Evolutionary conservation across 35 echinoderm and acorn worm genomes (phyloP).

Genomic region (Holothuria glaberrima): DNA sequence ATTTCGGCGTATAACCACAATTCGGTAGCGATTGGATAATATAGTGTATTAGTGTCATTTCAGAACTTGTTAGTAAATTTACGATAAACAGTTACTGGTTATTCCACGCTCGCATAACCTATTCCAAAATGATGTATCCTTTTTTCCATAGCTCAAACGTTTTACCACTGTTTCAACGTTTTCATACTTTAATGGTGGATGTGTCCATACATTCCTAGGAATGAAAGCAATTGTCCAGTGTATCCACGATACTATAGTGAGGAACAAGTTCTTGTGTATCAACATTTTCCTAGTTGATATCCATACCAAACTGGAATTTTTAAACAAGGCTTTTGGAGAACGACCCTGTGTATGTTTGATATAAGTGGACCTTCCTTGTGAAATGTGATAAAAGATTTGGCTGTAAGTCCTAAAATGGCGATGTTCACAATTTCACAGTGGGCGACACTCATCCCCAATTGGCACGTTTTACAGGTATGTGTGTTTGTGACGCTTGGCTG

Average conservation of each 20-base stretch:
- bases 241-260: background rate
- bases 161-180: background rate
- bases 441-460: background rate
- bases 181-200: constrained; percentile 5
- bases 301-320: background rate
- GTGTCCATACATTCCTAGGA: background rate
- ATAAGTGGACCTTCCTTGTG: background rate
- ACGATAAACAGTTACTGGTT: background rate
- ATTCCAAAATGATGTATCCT: background rate
- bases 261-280: background rate
- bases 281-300: background rate
- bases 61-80: no score
- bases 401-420: background rate
- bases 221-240: background rate
- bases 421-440: background rate
- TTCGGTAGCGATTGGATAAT: no score
- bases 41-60: no score
- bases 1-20: no score
- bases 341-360: background rate
- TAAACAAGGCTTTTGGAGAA: background rate
- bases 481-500: no score
- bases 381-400: background rate
- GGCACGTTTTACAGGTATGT: constrained; percentile 24
- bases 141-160: background rate
- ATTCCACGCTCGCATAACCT: background rate